Percentiles rank a stretch among this genome's conserved stretches.
These are phyloP conservation scores for Diaphora mendica DNA, from an alignment of 2,888 invertebrate species.

Conservation along the genomic window DNA sequence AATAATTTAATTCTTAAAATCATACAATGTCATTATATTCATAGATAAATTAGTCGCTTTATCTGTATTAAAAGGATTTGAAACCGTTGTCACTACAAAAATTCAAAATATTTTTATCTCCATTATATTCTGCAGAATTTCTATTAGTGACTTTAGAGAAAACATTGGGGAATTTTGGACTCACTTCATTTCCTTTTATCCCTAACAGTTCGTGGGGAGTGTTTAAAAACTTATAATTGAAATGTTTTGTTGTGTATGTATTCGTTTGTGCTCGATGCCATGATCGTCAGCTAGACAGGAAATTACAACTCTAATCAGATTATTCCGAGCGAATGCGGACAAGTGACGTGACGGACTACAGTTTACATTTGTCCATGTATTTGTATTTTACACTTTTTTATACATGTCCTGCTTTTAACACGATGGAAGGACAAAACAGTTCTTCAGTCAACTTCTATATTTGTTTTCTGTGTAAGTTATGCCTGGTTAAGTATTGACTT, in stretches of 20 bases:
- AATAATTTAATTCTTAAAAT: too few species aligned
- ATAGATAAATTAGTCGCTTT: too few species aligned
- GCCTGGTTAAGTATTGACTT: neutral
- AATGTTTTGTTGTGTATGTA: constrained; percentile 45
- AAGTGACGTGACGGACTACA: constrained; percentile 57
- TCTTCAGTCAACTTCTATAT: neutral
- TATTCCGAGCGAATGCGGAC: constrained; percentile 71
- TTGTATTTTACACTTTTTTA: constrained; percentile 37
- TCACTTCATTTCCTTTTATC: constrained; percentile 24
- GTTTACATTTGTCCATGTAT: constrained; percentile 27
- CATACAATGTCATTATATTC: too few species aligned
- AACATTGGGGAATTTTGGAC: constrained; percentile 24
- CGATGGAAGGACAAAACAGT: neutral
- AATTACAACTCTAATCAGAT: constrained; percentile 81
- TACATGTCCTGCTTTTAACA: constrained; percentile 1
- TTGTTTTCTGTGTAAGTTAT: neutral
- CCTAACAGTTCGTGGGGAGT: constrained; percentile 19
- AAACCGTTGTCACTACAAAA: too few species aligned
- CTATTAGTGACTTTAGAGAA: neutral
- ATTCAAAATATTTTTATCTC: neutral
- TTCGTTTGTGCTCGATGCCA: constrained; percentile 50
- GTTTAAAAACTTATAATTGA: constrained; percentile 51
- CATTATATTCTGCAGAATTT: neutral
- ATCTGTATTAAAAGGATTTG: too few species aligned
- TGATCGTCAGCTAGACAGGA: constrained; percentile 69